Conservation (phyloP, 2,113 vertebrate species). For the Passerina amoena region DNA sequence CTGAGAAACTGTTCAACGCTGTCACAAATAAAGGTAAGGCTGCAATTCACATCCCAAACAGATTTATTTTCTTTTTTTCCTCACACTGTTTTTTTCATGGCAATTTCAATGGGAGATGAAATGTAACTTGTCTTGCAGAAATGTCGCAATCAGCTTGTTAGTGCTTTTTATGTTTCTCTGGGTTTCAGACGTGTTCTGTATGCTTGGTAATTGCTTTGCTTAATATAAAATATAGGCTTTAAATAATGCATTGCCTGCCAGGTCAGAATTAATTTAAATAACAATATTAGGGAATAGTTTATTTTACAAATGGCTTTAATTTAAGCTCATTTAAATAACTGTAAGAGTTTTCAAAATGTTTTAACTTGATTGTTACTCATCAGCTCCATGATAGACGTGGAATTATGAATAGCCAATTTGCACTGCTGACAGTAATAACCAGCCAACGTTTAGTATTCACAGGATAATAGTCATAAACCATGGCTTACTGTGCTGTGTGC, state of each 20-base stretch:
- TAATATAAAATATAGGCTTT: conserved; percentile 63
- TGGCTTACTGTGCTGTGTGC: conserved; percentile 60
- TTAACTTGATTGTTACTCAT: conserved; percentile 63
- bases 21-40: conserved; percentile 92
- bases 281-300: conserved; percentile 62
- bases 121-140: conserved; percentile 39
- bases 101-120: conserved; percentile 53
- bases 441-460: conserved; percentile 56
- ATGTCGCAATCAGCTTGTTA: conserved; percentile 59
- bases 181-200: conserved; percentile 58
- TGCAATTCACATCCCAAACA: neutral
- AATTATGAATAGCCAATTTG: conserved; percentile 60
- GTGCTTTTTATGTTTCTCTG: conserved; percentile 59
- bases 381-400: conserved; percentile 47
- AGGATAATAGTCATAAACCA: conserved; percentile 65
- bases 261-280: conserved; percentile 70
- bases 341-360: conserved; percentile 57
- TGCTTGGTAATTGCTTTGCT: conserved; percentile 52
- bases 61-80: neutral
- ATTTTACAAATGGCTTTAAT: conserved; percentile 67
- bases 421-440: conserved; percentile 49
- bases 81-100: conserved; percentile 14
- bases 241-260: conserved; percentile 64
- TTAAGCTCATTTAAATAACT: conserved; percentile 58
- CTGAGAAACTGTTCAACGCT: conserved; percentile 95